Conservation (phyloP, 2,888 invertebrate species). For the Agrotis segetum region DNA sequence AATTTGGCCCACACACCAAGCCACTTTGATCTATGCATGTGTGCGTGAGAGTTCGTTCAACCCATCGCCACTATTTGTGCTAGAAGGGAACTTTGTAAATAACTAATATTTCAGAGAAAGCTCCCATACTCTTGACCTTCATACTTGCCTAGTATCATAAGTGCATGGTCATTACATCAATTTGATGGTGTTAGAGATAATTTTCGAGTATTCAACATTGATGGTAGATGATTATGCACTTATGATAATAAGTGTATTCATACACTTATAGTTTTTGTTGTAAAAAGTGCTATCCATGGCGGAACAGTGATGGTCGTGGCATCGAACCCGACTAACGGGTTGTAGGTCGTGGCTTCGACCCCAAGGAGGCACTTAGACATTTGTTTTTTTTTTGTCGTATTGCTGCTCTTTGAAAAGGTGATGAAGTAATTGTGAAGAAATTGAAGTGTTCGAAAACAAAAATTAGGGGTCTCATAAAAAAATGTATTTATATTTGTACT, state of each 20-base stretch:
- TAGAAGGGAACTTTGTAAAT: conserved; percentile 53
- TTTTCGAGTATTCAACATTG: conserved; percentile 31
- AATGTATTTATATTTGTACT: no score
- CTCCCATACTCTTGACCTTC: conserved; percentile 51
- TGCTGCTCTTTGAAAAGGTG: not conserved
- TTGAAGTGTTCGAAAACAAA: no score
- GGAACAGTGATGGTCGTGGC: not conserved
- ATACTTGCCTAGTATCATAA: conserved; percentile 29
- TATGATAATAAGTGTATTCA: not conserved
- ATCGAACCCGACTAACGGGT: not conserved
- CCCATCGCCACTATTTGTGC: conserved; percentile 54
- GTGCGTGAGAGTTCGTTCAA: conserved; percentile 61
- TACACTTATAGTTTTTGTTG: no score
- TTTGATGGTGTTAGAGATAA: conserved; percentile 41
- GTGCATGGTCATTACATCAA: conserved; percentile 46
- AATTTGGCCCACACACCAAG: conserved; percentile 50
- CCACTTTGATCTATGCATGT: conserved; percentile 22
- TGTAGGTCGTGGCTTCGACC: not conserved
- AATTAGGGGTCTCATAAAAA: no score
- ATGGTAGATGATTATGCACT: not conserved
- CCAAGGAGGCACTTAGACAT: not conserved
- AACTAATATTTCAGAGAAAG: conserved; percentile 48
- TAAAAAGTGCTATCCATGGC: not conserved
- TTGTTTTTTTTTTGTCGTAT: not conserved
- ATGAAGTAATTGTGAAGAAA: not conserved